Base-by-base conservation (phyloP, 2,888 invertebrate genomes). In the Empis livida region DNA sequence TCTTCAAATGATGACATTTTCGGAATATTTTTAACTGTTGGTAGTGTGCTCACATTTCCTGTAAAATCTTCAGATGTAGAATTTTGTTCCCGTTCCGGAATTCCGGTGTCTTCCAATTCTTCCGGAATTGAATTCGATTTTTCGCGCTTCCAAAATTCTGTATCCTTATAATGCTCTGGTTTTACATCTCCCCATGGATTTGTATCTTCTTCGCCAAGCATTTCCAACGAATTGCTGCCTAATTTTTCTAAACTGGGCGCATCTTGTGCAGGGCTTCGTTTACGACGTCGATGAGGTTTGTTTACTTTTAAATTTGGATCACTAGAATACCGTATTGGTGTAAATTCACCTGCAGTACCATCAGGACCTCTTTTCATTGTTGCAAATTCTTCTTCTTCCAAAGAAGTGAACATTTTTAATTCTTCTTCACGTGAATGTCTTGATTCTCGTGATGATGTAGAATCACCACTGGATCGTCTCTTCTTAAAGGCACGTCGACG, bases 371-470 rank as follows among this genome's bases (percentile, higher is more conserved):
- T 59, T 27, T 59, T 59, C 20, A 55, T 55, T 57, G 66, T 67
- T 55, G 71, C 68, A 53, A 74, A 70, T 60, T 79, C 79, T 52
- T 76, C 75, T 62, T 78, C 78, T 61, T 79, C 79, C 56, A 79
- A 71, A 46, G 79, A 78, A 53, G 79, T 78, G 57, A 79, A 78
- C 70, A 76, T 73, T 66, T 75, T 75, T 35, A 79, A 63, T 62
- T 79, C 79, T 60, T 79, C 78, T 56, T 79, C 78, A 48, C 78
- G 76, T 27, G 78, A 78, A 50, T 76, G 73, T 50, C 75, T 73
- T 48, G 78, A 78, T 14, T 77, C 77, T 57, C 66, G 72, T 47
- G 78, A 78, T 52, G 77, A 77, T 49, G 61, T 64, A 53, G 76
- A 77, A 31, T 70, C 70, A 31, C 66, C 65, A 53, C 77, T 78